Conservation (phyloP, 2,888 invertebrate species). For the Dyspetes luteomarginatus region DNA sequence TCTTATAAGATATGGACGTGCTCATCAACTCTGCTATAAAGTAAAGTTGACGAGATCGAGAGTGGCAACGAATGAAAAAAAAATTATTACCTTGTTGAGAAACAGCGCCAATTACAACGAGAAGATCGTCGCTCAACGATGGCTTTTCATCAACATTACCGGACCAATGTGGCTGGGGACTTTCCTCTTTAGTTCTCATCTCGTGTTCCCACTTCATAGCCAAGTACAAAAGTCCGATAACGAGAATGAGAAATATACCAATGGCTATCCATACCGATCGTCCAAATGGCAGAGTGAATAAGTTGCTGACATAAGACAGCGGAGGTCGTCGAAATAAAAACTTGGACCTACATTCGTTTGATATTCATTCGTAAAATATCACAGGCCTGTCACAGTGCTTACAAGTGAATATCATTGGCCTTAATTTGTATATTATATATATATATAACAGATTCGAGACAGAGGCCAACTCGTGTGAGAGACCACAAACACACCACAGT, state of each 20-base stretch:
- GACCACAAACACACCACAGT: neutral
- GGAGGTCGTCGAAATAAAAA: conserved; percentile 90
- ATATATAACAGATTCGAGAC: conserved; percentile 16
- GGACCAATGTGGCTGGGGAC: conserved; percentile 57
- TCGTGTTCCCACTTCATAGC: conserved; percentile 84
- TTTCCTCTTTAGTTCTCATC: conserved; percentile 53
- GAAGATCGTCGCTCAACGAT: conserved; percentile 84
- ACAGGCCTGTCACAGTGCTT: neutral
- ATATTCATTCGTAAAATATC: conserved; percentile 40
- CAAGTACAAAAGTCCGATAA: conserved; percentile 84
- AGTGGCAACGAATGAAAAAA: too few species aligned
- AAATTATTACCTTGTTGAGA: conserved; percentile 87
- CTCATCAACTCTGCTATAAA: too few species aligned
- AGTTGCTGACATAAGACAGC: conserved; percentile 89
- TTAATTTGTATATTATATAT: conserved; percentile 29
- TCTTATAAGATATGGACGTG: too few species aligned
- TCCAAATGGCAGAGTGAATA: conserved; percentile 89
- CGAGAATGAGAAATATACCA: conserved; percentile 83
- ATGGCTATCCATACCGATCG: conserved; percentile 87
- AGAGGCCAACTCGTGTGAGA: conserved; percentile 5
- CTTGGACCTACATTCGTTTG: conserved; percentile 81
- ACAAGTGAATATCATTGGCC: conserved; percentile 53
- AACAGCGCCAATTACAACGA: conserved; percentile 86
- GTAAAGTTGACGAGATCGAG: neutral
- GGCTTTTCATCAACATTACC: conserved; percentile 63